phyloP scores from a whole-genome alignment of 2,888 invertebrate species.

The Drosophila dives region DNA sequence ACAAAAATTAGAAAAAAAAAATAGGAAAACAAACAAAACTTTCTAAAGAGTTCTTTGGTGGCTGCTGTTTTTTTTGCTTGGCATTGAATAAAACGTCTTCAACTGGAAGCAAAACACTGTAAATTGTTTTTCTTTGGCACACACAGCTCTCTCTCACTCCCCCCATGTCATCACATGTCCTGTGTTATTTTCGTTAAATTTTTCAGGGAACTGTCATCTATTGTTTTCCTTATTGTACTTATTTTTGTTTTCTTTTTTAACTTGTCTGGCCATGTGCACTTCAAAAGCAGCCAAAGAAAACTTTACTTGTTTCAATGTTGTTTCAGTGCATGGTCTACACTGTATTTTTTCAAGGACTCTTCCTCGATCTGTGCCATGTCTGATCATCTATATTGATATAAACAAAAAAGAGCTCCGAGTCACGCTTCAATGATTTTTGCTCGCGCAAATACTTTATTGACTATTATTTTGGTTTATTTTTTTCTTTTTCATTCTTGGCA shows the following conservation, averaged over 20 bases:
- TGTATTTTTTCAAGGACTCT: slow-evolving; percentile 19
- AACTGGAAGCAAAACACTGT: slow-evolving; percentile 78
- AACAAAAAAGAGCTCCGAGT: slow-evolving; percentile 36
- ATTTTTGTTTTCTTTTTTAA: slow-evolving; percentile 5
- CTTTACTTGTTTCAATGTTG: slow-evolving; percentile 59
- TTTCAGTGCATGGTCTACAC: slow-evolving; percentile 52
- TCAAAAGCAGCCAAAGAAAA: slow-evolving; percentile 54
- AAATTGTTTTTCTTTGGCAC: slow-evolving; percentile 76
- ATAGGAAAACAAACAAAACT: slow-evolving; percentile 34
- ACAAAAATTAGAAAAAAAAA: slow-evolving; percentile 4
- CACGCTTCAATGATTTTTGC: slow-evolving; percentile 68
- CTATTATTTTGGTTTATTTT: slow-evolving; percentile 63
- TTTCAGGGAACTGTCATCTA: slow-evolving; percentile 63
- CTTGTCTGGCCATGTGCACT: slow-evolving; percentile 56
- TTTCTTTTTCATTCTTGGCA: slow-evolving; percentile 28
- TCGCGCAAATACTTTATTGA: slow-evolving; percentile 77
- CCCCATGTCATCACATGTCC: slow-evolving; percentile 19
- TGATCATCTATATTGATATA: slow-evolving; percentile 53
- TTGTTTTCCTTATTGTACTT: slow-evolving; percentile 19
- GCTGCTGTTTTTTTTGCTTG: slow-evolving; percentile 46
- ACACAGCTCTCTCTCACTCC: slow-evolving; percentile 1
- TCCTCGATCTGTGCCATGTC: not conserved
- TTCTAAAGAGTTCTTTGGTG: slow-evolving; percentile 59
- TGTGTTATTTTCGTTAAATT: slow-evolving; percentile 64
- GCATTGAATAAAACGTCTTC: slow-evolving; percentile 77